phyloP scores from a whole-genome alignment of 1,140 invertebrate species.

The Aphelenchoides fujianensis region DNA sequence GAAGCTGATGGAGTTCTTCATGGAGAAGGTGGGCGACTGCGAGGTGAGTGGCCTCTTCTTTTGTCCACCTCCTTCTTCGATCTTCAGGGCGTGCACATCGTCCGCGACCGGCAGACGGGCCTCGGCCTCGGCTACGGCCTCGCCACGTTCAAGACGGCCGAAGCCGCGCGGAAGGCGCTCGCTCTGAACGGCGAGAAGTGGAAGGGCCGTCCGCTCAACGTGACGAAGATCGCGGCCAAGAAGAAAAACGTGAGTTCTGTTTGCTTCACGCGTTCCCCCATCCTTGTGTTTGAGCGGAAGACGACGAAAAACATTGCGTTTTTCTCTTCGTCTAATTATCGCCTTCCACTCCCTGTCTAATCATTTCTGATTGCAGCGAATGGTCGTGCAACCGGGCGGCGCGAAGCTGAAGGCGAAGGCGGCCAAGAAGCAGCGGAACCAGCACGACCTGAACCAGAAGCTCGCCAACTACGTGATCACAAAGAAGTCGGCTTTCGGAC shows the following conservation, averaged over 20 bases:
- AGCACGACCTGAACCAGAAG: not conserved
- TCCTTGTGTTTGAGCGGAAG: not conserved
- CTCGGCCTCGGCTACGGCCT: not conserved
- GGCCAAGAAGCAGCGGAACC: not conserved
- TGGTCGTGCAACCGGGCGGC: not conserved
- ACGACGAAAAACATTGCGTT: too few species aligned
- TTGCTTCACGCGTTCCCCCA: not conserved
- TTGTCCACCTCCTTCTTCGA: too few species aligned
- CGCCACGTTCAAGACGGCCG: not conserved
- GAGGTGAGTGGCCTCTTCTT: too few species aligned
- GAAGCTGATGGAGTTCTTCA: constrained; percentile 1
- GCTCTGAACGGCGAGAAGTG: not conserved
- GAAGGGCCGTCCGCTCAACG: not conserved
- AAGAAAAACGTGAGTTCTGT: constrained; percentile 5
- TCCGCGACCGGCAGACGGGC: constrained; percentile 5
- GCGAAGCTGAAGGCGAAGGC: constrained; percentile 15
- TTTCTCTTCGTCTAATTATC: too few species aligned
- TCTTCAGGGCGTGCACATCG: not conserved
- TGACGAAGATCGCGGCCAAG: not conserved
- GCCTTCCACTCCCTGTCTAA: too few species aligned
- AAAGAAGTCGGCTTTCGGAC: constrained; percentile 10
- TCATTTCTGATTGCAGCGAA: too few species aligned
- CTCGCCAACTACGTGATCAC: constrained; percentile 17
- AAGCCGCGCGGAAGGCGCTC: not conserved
- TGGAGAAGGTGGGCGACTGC: constrained; percentile 6